Conservation (phyloP, 2,797 vertebrate genomes). For the Crocodylus rhombifer region DNA sequence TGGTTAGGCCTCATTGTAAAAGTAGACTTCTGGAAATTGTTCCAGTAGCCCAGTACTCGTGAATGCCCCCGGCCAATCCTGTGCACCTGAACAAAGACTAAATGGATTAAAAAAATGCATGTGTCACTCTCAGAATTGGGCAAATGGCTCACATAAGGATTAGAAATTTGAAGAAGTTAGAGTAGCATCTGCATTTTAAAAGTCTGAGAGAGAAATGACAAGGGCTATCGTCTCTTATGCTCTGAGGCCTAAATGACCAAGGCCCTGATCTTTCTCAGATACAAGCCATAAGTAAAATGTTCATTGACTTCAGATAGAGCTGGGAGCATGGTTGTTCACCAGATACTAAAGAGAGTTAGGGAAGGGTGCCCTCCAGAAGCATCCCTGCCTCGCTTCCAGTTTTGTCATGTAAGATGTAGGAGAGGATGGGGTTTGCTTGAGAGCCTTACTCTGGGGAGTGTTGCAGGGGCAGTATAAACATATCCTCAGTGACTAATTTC, state of each 20-base stretch:
- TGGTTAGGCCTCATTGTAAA: rapidly evolving
- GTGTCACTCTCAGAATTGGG: rapidly evolving
- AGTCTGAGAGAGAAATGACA: rapidly evolving
- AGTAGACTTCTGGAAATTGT: not conserved
- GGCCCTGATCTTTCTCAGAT: not conserved
- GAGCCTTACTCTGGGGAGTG: not conserved
- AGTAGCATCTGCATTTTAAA: not conserved
- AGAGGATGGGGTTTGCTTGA: too few relatives aligned
- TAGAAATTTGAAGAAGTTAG: not conserved
- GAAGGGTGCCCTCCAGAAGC: not conserved
- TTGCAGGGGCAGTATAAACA: not conserved
- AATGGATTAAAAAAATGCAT: not conserved
- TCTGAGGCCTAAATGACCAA: not conserved
- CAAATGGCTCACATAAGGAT: rapidly evolving
- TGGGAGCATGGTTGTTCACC: not conserved
- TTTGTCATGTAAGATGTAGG: too few relatives aligned
- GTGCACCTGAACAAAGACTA: not conserved
- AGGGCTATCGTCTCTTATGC: rapidly evolving
- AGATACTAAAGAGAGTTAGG: rapidly evolving
- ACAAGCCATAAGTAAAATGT: rapidly evolving
- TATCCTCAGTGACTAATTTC: not conserved
- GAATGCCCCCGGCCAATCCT: not conserved
- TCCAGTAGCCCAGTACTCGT: rapidly evolving
- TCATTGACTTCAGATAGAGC: rapidly evolving
- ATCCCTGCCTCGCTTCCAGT: too few relatives aligned